phyloP scores from a whole-genome alignment of 2,888 invertebrate species.

The Dryobota labecula region DNA sequence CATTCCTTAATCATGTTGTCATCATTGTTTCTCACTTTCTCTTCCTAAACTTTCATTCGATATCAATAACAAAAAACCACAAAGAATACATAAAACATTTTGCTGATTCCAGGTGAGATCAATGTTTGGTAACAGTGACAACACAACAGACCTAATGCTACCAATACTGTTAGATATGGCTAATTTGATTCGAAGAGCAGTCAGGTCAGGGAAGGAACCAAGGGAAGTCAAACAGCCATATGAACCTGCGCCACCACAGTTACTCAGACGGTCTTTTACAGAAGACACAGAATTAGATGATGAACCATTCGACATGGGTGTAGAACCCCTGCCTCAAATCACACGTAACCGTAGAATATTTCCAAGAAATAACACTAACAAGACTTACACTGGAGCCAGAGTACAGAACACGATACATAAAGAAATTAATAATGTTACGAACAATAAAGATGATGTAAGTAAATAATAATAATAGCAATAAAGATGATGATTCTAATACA shows the following conservation, averaged over 20 bases:
- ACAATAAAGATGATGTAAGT: slow-evolving; percentile 74
- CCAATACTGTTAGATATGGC: slow-evolving; percentile 92
- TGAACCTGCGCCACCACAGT: slow-evolving; percentile 75
- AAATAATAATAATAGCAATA: no score
- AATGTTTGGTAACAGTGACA: slow-evolving; percentile 90
- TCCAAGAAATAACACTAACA: slow-evolving; percentile 71
- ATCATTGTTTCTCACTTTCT: slow-evolving; percentile 14
- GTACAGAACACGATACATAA: slow-evolving; percentile 63
- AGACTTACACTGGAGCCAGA: slow-evolving; percentile 66
- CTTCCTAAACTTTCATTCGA: slow-evolving; percentile 15
- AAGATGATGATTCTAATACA: not conserved
- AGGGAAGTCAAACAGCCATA: slow-evolving; percentile 76
- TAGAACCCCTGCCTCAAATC: slow-evolving; percentile 66
- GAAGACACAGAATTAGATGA: slow-evolving; percentile 78
- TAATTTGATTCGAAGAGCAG: slow-evolving; percentile 90
- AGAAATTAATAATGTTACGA: slow-evolving; percentile 64
- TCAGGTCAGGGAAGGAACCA: slow-evolving; percentile 81
- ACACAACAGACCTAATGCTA: slow-evolving; percentile 90
- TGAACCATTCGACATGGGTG: slow-evolving; percentile 78
- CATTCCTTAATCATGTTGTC: slow-evolving; percentile 20
- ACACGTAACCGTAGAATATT: slow-evolving; percentile 72
- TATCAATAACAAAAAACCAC: slow-evolving; percentile 11
- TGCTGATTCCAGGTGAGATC: slow-evolving; percentile 89
- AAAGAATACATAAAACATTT: slow-evolving; percentile 55
- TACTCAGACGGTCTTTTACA: slow-evolving; percentile 81